These are phyloP conservation scores for Portunus trituberculatus DNA, from an alignment of 1,140 invertebrate species.

Conservation along the genomic window DNA sequence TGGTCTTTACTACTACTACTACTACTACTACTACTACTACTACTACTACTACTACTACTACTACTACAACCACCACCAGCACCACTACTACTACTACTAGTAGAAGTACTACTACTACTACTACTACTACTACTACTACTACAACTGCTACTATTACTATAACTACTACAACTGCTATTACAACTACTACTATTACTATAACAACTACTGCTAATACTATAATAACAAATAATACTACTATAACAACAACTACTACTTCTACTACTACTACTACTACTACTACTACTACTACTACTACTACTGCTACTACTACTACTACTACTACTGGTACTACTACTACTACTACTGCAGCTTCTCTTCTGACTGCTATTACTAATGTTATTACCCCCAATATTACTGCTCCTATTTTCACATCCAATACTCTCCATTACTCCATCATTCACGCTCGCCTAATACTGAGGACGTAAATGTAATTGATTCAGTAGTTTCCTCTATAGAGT, in stretches of 20 bases:
- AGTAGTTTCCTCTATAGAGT: not conserved
- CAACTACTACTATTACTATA: not conserved
- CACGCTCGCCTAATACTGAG: not conserved
- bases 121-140: not conserved
- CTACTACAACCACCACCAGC: too few relatives aligned
- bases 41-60: too few relatives aligned
- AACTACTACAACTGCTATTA: not conserved
- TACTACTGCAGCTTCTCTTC: too few relatives aligned
- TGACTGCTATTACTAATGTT: too few relatives aligned
- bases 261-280: not conserved
- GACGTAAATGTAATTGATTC: not conserved
- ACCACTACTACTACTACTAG: too few relatives aligned
- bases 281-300: slow-evolving; percentile 9
- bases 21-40: too few relatives aligned
- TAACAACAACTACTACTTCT: too few relatives aligned
- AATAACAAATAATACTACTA: too few relatives aligned
- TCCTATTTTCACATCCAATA: not conserved
- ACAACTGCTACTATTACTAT: not conserved
- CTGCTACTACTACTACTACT: slow-evolving; percentile 6
- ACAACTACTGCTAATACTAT: too few relatives aligned
- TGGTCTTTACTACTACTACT: too few relatives aligned
- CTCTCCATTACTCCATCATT: not conserved
- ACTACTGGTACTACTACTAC: not conserved
- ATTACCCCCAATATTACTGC: not conserved
- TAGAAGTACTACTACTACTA: not conserved